Evolutionary conservation across 2,113 vertebrate species (phyloP).

Genomic region (Ifrita kowaldi): DNA sequence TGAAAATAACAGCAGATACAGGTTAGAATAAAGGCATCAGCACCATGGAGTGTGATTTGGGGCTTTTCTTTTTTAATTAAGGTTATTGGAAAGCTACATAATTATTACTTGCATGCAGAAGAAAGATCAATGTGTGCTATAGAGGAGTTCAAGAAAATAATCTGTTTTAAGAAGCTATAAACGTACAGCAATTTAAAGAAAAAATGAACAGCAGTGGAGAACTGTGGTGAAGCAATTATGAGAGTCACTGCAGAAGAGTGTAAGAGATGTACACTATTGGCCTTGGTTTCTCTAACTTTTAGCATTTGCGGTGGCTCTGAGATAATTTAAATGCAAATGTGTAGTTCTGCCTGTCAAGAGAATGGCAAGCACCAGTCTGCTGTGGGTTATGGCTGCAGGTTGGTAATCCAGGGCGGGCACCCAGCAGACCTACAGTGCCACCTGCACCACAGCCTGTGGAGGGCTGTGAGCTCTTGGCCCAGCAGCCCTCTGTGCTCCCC

Average conservation of each 20-base stretch:
- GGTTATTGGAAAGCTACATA: background rate
- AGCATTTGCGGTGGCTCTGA: background rate
- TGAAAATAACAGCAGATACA: background rate
- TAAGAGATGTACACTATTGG: background rate
- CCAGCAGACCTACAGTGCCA: background rate
- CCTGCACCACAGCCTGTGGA: background rate
- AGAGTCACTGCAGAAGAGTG: background rate
- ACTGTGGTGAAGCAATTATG: background rate
- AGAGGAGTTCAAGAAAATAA: background rate
- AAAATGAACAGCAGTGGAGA: background rate
- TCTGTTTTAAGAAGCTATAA: background rate
- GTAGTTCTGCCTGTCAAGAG: background rate
- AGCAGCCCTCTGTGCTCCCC: too few relatives aligned
- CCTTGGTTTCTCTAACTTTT: background rate
- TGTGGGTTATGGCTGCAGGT: background rate
- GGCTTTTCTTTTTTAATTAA: background rate
- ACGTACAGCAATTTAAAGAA: background rate
- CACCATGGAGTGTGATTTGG: background rate
- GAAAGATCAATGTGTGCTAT: background rate
- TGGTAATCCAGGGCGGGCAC: fast-evolving
- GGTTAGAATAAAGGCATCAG: background rate
- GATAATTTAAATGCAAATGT: background rate
- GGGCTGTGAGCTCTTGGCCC: too few relatives aligned
- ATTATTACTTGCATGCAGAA: background rate
- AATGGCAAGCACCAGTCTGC: fast-evolving